Base-by-base conservation (phyloP, 2,797 vertebrate species). In the Erpetoichthys calabaricus region DNA sequence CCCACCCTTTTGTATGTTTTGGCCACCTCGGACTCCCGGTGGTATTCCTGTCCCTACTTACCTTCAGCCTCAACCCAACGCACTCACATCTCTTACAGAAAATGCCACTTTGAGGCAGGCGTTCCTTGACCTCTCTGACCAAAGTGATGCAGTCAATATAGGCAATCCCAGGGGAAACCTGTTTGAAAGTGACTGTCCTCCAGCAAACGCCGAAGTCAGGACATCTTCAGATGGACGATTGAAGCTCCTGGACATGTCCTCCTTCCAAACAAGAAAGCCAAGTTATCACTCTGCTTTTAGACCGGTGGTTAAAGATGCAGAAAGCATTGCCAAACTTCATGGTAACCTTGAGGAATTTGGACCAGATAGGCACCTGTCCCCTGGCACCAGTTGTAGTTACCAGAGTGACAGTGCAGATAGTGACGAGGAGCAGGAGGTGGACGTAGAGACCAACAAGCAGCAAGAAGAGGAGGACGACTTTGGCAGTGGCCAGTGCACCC, bases 1-100 rank as follows among this genome's bases (percentile, higher is more conserved):
- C 64, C 90, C 94, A 3, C 92, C 94, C 3, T 94, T 97, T 74
- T 96, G 92, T 77, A 97, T 97, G 94, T 94, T 97, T 68, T 97
- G 94, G 93, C 92, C 92, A 1, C 92, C 91, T 2, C 83, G 92
- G 67, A 82, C 90, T 0, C 81, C 91, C 0, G 91, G 87, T 3
- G 92, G 89, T 45, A 89, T 97, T 25, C 90, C 92, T 0, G 89
- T 97, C n/a, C 93, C 93, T 56, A 94, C 91, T n/a, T 97, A 95
- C 63, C 83, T 94, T 43, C 92, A 95, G 72, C 91, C 91, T 1
- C 92, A 91, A 67, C 89, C 90, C 56, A 82, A 84, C 4, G 71
- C 88, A 0, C 80, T 87, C 67, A 83, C 85, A 58, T 87, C 80
- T 49, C 80, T 76, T 60, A 74, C 86, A 44, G 87, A 89, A 56